phyloP scores from a whole-genome alignment of 2,888 invertebrate genomes.

The Monopis laevigella region DNA sequence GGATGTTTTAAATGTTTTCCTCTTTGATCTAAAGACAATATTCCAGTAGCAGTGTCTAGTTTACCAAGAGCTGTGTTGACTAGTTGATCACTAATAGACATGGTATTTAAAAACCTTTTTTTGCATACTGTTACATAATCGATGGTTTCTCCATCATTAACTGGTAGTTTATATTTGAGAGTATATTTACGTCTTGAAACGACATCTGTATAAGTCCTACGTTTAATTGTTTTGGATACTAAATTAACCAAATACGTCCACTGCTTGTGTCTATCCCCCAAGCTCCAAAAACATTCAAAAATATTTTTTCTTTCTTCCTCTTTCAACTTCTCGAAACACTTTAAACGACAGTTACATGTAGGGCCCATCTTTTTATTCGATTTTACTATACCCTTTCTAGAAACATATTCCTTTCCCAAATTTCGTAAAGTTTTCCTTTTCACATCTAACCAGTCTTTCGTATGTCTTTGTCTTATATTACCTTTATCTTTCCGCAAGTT shows the following conservation, averaged over 20 bases:
- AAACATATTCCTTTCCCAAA: neutral
- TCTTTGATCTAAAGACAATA: slow-evolving; percentile 9
- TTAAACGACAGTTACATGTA: slow-evolving; percentile 1
- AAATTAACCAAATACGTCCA: slow-evolving; percentile 13
- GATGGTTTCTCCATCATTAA: neutral
- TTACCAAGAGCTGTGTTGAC: slow-evolving; percentile 12
- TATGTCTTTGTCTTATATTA: slow-evolving; percentile 1
- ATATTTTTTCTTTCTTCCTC: slow-evolving; percentile 10
- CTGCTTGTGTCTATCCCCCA: slow-evolving; percentile 13
- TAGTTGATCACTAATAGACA: slow-evolving; percentile 13
- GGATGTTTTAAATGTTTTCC: slow-evolving; percentile 10
- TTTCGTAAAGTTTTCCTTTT: neutral
- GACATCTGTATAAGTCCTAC: slow-evolving; percentile 13
- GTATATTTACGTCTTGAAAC: slow-evolving; percentile 13
- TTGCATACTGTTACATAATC: slow-evolving; percentile 14
- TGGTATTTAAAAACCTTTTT: slow-evolving; percentile 13
- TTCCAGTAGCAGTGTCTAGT: slow-evolving; percentile 7
- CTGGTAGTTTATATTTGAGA: slow-evolving; percentile 12
- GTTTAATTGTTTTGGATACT: slow-evolving; percentile 11
- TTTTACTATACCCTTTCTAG: neutral
- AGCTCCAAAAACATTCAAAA: slow-evolving; percentile 14
- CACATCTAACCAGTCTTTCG: neutral
- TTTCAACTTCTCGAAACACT: slow-evolving; percentile 12
- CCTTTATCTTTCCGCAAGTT: neutral
- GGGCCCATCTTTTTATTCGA: neutral